phyloP scores from a whole-genome alignment of 2,888 invertebrate species.

The Lamproptera curius region DNA sequence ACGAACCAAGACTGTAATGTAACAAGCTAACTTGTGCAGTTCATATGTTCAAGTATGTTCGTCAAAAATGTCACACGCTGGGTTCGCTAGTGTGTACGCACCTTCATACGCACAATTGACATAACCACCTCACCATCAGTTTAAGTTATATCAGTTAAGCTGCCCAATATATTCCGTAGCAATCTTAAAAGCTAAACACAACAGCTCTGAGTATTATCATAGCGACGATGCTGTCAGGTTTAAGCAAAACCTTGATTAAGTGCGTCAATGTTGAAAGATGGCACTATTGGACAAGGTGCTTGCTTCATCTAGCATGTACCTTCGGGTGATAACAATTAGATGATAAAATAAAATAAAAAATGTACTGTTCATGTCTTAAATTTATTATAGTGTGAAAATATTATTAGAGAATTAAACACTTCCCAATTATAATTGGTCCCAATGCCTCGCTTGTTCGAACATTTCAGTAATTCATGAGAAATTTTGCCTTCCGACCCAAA shows the following conservation, averaged over 20 bases:
- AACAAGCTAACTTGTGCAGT: too few relatives aligned
- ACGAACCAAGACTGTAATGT: too few relatives aligned
- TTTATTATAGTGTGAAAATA: conserved; percentile 15
- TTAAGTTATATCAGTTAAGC: not conserved
- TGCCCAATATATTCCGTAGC: conserved; percentile 3
- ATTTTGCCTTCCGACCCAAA: conserved; percentile 29
- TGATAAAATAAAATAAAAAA: conserved; percentile 23
- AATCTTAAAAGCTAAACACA: conserved; percentile 20
- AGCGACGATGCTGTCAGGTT: not conserved
- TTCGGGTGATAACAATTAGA: too few relatives aligned
- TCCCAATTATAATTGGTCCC: conserved; percentile 31
- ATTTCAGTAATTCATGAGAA: conserved; percentile 13
- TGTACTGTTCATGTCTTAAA: conserved; percentile 18
- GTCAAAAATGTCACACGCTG: too few relatives aligned
- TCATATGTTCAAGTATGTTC: too few relatives aligned
- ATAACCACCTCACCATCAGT: not conserved
- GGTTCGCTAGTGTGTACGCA: too few relatives aligned
- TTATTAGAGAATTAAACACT: conserved; percentile 15
- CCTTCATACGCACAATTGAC: conserved; percentile 9
- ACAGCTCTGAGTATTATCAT: conserved; percentile 20
- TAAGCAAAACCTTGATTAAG: conserved; percentile 6
- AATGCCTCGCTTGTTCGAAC: conserved; percentile 33
- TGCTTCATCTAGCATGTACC: conserved; percentile 26
- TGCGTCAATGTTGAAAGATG: conserved; percentile 14
- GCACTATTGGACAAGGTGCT: conserved; percentile 21